These are phyloP conservation scores for Etheostoma cragini DNA, from an alignment of 2,113 vertebrate genomes.

Conservation along the genomic window DNA sequence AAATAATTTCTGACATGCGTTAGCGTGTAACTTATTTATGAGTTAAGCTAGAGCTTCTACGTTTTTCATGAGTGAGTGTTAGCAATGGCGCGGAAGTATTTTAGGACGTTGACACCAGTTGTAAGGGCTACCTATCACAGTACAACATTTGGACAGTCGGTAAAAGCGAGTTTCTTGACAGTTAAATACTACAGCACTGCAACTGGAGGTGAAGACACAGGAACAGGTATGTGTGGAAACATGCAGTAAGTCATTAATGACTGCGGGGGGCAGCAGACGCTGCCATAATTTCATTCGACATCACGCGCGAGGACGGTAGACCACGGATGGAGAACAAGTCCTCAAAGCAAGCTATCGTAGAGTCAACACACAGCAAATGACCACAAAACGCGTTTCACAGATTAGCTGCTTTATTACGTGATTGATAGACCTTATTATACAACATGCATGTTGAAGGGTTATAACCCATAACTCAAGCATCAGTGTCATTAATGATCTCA, in stretches of 20 bases:
- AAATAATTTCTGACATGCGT: not conserved
- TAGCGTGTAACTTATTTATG: not conserved
- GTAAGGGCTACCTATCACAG: not conserved
- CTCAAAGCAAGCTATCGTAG: not conserved
- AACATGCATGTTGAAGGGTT: not conserved
- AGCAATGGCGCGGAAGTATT: slow-evolving; percentile 47
- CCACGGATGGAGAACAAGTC: no score
- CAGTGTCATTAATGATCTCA: not conserved
- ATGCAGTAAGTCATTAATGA: not conserved
- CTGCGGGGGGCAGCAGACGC: slow-evolving; percentile 45
- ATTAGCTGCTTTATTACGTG: not conserved
- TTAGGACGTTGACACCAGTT: not conserved
- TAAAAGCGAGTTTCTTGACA: not conserved
- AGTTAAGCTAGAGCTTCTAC: not conserved
- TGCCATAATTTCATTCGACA: no score
- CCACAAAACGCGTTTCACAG: not conserved
- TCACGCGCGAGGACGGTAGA: no score
- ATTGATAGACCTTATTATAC: not conserved
- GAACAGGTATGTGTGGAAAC: slow-evolving; percentile 24
- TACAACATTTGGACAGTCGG: not conserved
- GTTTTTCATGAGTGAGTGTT: not conserved
- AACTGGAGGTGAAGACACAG: not conserved
- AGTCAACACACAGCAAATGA: not conserved
- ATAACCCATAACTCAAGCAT: not conserved
- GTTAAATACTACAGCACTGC: slow-evolving; percentile 28